Conservation (phyloP, 2,113 vertebrate genomes). For the Rhinolophus sinicus region DNA sequence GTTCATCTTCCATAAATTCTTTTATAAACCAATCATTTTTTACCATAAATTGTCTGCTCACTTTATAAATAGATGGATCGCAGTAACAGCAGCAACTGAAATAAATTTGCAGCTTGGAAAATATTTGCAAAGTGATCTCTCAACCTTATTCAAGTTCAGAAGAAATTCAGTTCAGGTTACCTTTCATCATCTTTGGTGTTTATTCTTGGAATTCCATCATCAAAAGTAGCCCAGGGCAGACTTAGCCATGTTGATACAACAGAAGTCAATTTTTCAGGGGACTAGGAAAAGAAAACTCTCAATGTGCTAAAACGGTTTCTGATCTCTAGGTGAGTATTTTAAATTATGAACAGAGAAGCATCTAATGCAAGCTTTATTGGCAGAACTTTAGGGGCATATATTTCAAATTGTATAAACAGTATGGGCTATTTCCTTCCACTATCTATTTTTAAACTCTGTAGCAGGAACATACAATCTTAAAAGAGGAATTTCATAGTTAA, state of each 20-base stretch:
- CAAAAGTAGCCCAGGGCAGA: conserved; percentile 33
- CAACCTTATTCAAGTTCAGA: conserved; percentile 38
- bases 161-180: conserved; percentile 57
- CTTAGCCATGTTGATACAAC: conserved; percentile 56
- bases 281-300: conserved; percentile 39
- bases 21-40: conserved; percentile 38
- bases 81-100: conserved; percentile 53
- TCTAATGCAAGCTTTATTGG: conserved; percentile 37
- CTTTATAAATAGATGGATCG: conserved; percentile 29
- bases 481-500: conserved; percentile 12
- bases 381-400: not conserved
- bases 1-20: conserved; percentile 55
- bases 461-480: not conserved
- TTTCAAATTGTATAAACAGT: conserved; percentile 55
- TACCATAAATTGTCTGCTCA: not conserved
- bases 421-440: conserved; percentile 33
- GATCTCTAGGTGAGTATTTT: conserved; percentile 43
- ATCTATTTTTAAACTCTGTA: conserved; percentile 30
- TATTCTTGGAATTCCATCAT: conserved; percentile 70
- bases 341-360: conserved; percentile 44
- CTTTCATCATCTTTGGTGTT: conserved; percentile 64
- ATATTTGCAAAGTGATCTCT: conserved; percentile 37
- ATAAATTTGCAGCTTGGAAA: conserved; percentile 51
- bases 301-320: conserved; percentile 14
- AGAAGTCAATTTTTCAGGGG: conserved; percentile 64